Evolutionary conservation across 2,113 vertebrate species (phyloP).

Genomic region (Ovis aries): ARS-UI_Ramb_v3.0 NC_056054.1:57121001-57121500

Average conservation of each 20-base stretch:
- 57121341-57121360: neutral
- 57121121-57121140: neutral
- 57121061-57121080: neutral
- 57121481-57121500: neutral
- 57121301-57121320: neutral
- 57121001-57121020: neutral
- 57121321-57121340: neutral
- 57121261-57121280: neutral
- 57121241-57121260: neutral
- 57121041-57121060: neutral
- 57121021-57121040: neutral
- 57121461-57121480: neutral
- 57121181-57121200: neutral
- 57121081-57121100: neutral
- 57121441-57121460: neutral
- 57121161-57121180: neutral
- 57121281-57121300: neutral
- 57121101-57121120: neutral
- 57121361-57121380: neutral
- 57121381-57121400: neutral
- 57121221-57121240: neutral
- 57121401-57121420: neutral
- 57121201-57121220: neutral
- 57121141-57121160: neutral
- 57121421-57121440: neutral